Percentiles rank a stretch among this genome's conserved stretches.
Evolutionary conservation across 2,113 vertebrate species (phyloP).

Genomic region (Rafetus swinhoei): DNA sequence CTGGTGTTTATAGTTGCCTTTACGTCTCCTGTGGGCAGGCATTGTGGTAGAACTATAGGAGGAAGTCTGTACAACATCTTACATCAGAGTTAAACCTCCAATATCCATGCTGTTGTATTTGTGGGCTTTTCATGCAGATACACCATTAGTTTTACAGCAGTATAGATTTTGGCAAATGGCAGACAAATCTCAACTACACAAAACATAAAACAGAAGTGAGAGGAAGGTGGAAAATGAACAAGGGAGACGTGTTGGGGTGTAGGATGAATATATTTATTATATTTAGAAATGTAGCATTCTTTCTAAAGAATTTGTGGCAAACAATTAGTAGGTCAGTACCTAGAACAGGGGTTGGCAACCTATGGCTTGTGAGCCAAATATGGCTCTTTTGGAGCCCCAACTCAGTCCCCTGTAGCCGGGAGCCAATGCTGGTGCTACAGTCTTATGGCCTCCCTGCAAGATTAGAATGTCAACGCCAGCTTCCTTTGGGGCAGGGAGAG

Average conservation of each 20-base stretch:
- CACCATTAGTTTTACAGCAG: neutral
- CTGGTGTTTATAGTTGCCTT: neutral
- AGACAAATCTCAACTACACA: neutral
- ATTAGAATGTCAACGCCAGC: no score
- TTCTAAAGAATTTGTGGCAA: neutral
- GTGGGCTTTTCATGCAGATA: neutral
- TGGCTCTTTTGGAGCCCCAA: no score
- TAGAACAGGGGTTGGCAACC: no score
- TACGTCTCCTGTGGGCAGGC: neutral
- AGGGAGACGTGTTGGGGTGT: neutral
- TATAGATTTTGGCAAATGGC: neutral
- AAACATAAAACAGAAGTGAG: neutral
- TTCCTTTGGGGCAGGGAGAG: no score
- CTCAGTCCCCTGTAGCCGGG: no score
- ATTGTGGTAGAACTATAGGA: no score
- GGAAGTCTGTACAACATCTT: no score
- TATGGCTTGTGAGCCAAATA: no score
- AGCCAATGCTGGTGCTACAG: no score
- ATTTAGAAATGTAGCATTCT: neutral
- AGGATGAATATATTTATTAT: neutral
- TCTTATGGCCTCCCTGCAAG: no score
- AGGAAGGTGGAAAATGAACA: neutral
- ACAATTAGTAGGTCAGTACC: fast-evolving
- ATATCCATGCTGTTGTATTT: neutral
- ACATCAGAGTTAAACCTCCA: neutral